A percentile compares a stretch with the other conserved stretches of the same genome.
Conservation (phyloP, 2,888 invertebrate species). For the Frankliniella fusca region DNA sequence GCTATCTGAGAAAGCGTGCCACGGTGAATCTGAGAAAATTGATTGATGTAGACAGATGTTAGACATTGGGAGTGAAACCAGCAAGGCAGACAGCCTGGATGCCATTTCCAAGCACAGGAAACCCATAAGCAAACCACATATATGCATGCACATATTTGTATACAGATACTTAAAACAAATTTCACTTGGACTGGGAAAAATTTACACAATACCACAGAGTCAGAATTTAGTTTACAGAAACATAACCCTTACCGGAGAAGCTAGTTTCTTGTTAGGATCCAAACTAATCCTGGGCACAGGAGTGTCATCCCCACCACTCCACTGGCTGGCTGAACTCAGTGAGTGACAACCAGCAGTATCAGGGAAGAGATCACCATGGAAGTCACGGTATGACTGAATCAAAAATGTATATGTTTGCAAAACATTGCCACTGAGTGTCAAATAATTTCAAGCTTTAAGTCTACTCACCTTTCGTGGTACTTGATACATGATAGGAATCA, state of each 20-base stretch:
- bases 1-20: conserved; percentile 40
- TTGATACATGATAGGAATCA: conserved; percentile 91
- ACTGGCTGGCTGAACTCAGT: conserved; percentile 72
- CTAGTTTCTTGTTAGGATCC: conserved; percentile 63
- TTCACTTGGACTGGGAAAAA: background rate
- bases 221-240: conserved; percentile 34
- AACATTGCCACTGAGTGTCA: background rate
- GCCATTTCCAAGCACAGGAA: background rate
- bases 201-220: conserved; percentile 22
- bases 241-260: conserved; percentile 34
- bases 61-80: conserved; percentile 23
- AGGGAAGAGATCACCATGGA: conserved; percentile 90
- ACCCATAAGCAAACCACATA: background rate
- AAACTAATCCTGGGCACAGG: conserved; percentile 77
- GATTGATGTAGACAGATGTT: background rate
- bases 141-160: background rate
- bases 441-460: conserved; percentile 27
- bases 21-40: conserved; percentile 53
- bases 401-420: conserved; percentile 33
- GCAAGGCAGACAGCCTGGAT: background rate
- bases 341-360: conserved; percentile 80
- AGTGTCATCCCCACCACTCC: conserved; percentile 73
- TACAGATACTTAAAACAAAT: background rate
- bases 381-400: conserved; percentile 80
- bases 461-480: conserved; percentile 77